phyloP scores from a whole-genome alignment of 1,140 invertebrate species.

The Battus philenor region DNA sequence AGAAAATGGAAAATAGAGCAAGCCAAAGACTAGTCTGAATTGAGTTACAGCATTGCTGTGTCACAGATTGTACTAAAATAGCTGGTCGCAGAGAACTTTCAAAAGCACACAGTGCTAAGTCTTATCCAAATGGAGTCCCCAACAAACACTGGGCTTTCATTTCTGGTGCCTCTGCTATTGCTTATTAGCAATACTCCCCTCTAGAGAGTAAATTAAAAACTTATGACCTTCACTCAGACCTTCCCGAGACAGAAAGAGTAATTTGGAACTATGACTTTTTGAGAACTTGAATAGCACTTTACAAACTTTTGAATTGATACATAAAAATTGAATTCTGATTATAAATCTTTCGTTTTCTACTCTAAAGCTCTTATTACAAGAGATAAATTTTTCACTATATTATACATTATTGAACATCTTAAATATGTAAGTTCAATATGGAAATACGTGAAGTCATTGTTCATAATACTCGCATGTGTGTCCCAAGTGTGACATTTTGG shows the following conservation, averaged over 20 bases:
- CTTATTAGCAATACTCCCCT: conserved; percentile 46
- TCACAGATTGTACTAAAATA: conserved; percentile 71
- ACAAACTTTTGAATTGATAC: too few relatives aligned
- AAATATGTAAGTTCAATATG: too few relatives aligned
- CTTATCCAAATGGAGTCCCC: conserved; percentile 50
- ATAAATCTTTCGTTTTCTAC: too few relatives aligned
- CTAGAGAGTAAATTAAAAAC: conserved; percentile 48
- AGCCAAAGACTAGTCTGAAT: conserved; percentile 75
- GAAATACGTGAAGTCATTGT: too few relatives aligned
- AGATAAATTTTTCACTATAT: too few relatives aligned
- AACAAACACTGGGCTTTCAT: conserved; percentile 31
- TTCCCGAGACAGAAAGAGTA: conserved; percentile 66
- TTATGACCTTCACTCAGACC: conserved; percentile 70
- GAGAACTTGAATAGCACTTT: too few relatives aligned
- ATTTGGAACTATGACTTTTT: conserved; percentile 22
- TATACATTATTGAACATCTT: too few relatives aligned
- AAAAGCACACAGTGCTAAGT: conserved; percentile 31
- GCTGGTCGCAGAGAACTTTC: conserved; percentile 59
- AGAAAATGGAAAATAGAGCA: conserved; percentile 36
- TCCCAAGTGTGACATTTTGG: conserved; percentile 73
- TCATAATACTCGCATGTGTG: conserved; percentile 54
- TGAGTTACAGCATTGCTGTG: conserved; percentile 64
- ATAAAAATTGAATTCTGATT: too few relatives aligned
- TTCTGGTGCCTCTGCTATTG: conserved; percentile 62
- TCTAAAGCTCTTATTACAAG: too few relatives aligned